phyloP scores from a whole-genome alignment of 2,888 invertebrate species.

The Harmothoe impar region DNA sequence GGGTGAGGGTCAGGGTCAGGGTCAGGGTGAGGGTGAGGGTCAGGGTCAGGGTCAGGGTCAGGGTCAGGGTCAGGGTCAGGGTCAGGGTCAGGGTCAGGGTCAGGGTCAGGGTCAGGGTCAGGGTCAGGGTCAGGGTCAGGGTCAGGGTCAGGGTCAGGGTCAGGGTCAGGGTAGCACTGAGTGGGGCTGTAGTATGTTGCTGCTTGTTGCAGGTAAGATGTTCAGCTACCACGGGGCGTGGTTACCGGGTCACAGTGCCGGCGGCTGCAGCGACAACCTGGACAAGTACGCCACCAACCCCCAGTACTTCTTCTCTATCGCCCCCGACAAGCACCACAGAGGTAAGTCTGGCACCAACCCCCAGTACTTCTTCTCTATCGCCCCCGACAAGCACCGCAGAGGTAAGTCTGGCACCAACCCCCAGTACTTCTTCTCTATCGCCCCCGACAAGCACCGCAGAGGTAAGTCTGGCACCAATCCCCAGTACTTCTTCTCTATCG shows the following conservation, averaged over 20 bases:
- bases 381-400: constrained; percentile 42
- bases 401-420: constrained; percentile 83
- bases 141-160: background rate
- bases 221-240: constrained; percentile 80
- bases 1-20: background rate
- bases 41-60: background rate
- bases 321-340: no score
- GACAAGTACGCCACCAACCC: constrained; percentile 85
- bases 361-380: constrained; percentile 83
- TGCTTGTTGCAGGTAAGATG: constrained; percentile 57
- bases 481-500: constrained; percentile 83
- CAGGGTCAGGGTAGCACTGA: background rate
- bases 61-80: background rate
- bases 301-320: no score
- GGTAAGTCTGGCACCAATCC: constrained; percentile 83
- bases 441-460: constrained; percentile 42
- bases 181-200: background rate
- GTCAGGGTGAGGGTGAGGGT: background rate
- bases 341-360: constrained; percentile 83
- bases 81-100: background rate
- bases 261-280: constrained; percentile 85
- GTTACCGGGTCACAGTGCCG: constrained; percentile 83
- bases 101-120: background rate
- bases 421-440: constrained; percentile 83
- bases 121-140: background rate